Conservation (phyloP, 2,888 invertebrate genomes). For the Eupithecia vulgata region DNA sequence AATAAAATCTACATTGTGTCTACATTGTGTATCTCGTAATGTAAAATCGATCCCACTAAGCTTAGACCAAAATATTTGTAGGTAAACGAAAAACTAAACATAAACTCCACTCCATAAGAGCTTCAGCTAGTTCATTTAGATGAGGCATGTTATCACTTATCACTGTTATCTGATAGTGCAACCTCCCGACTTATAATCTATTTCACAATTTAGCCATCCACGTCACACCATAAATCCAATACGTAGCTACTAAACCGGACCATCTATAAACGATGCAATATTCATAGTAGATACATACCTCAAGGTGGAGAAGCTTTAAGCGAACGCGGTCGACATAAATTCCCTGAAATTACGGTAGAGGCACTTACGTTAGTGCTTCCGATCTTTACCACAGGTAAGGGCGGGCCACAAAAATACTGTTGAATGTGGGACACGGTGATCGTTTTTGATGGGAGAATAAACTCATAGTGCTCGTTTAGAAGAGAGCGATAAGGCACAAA, state of each 20-base stretch:
- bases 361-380: conserved; percentile 20
- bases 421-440: conserved; percentile 13
- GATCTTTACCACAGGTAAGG: conserved; percentile 26
- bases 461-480: neutral
- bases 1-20: neutral
- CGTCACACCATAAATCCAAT: conserved; percentile 21
- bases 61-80: neutral
- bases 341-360: conserved; percentile 28
- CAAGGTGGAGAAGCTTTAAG: conserved; percentile 18
- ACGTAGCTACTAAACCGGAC: conserved; percentile 8
- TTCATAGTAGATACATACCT: conserved; percentile 19
- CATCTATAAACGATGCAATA: conserved; percentile 24
- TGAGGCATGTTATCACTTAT: neutral
- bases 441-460: conserved; percentile 14
- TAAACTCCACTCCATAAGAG: neutral
- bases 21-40: neutral
- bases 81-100: neutral
- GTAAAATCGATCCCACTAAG: neutral
- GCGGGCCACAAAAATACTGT: conserved; percentile 21
- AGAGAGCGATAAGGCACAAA: neutral
- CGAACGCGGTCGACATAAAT: conserved; percentile 22
- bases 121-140: neutral
- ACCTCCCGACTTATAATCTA: neutral
- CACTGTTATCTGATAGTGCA: neutral
- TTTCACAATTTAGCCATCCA: conserved; percentile 25